Evolutionary conservation across 2,113 vertebrate species (phyloP), one percentile per base, ranked within the genome.

Genomic region (Tiliqua scincoides): DNA sequence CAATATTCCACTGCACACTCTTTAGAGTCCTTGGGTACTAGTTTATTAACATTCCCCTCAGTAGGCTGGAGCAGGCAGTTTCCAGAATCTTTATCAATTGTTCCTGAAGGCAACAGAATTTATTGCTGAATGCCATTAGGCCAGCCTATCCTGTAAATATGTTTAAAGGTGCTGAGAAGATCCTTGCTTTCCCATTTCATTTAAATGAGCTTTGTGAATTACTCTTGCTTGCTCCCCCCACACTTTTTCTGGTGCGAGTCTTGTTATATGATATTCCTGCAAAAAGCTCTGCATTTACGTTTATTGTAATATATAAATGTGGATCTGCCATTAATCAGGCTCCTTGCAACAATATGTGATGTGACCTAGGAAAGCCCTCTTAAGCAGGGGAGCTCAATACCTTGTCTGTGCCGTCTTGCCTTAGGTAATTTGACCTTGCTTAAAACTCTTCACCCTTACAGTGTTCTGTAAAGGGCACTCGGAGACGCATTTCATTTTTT

Each of bases 181-280:
- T 11, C 67, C 86, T 59, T 82, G 88, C 88, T 92, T 93, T 93
- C 73, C 86, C 0, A 0, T 70, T 89, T 76, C 2, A 84, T 92
- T 85, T 90, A 94, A 94, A 95, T 94, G 91, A 94, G 94, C 89
- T 93, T 88, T 93, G 92, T 93, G 92, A 85, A 92, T 94, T 94
- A 92, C 84, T 93, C 74, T 14, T 48, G 4, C 1, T 15, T 32
- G 35, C 83, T 30, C 40, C 32, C 17, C 30, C 12, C 35, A 54
- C 35, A 82, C 78, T 91, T n/a, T 88, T 83, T 59, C 85, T 79
- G 0, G 0, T 84, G 40, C 0, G 0, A 90, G 85, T 87, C 88
- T 90, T 32, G 62, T 67, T 76, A 93, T 76, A 93, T 87, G 88
- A 81, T 0, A 0, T 75, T 93, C 92, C 89, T 91, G 2, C 43